Base-by-base conservation (phyloP, 2,888 invertebrate genomes). In the Himalopsyche japonica region DNA sequence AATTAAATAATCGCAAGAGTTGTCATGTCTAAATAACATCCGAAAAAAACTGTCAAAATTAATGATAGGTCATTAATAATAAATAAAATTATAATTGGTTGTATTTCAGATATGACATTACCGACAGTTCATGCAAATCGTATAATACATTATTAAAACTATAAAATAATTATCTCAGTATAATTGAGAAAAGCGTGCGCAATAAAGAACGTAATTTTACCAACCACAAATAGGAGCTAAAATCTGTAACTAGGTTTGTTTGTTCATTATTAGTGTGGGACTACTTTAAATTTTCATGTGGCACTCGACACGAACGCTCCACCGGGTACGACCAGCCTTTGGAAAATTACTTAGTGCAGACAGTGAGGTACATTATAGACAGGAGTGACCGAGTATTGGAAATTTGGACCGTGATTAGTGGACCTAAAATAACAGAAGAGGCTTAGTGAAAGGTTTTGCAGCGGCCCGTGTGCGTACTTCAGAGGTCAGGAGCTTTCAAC, bases 371-470 rank as follows among this genome's bases (percentile, higher is more conserved):
- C 70, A 70, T 70, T 70, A 70, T 70, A 27, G 24, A 70, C 27
- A 70, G 27, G 70, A 70, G 70, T 70, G 70, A 70, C 70, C 70
- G 70, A 27, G 70, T 70, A 70, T 70, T 70, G 70, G 70, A 70
- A 70, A 70, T 70, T 70, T 24, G 34, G 57, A 34, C 78, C 57
- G 79, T 82, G 82, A 82, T 82, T 82, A 79, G 82, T 70, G 78
- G 64, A 57, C 82, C 82, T 79, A 82, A 82, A 82, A 82, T 79
- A 82, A 82, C 82, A 82, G 70, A 70, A 82, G 32, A n/a, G 49
- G 76, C 82, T 76, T 76, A 76, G 76, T 47, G 76, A 47, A 82
- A 76, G 82, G 78, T 49, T 78, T 37, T 64, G 78, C 49, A 78
- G 79, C 37, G n/a, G 20, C 47, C 64, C 57, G 78, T 79, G 43